A percentile compares a stretch with the other conserved stretches of the same genome.
These are phyloP conservation scores for Palythoa heliodiscus DNA, from an alignment of 92 coral and sea anemone species.

Conservation along the genomic window DNA sequence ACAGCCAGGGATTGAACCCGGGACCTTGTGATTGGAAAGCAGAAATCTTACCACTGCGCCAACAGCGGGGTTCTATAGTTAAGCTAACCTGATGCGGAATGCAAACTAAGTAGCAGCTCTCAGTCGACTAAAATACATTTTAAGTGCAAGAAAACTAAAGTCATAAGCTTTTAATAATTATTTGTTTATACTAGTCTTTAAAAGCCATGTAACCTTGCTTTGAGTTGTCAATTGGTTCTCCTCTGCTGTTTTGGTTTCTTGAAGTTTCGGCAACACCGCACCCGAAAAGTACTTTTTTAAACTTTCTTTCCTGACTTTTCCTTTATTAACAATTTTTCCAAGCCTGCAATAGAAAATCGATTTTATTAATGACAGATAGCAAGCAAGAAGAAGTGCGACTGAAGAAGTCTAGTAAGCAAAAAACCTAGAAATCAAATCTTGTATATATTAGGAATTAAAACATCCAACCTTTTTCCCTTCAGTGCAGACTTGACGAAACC, in stretches of 20 bases:
- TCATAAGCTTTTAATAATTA: too few species aligned
- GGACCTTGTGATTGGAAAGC: too few species aligned
- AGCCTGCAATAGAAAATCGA: conserved; percentile 56
- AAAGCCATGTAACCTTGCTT: conserved; percentile 21
- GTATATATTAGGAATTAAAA: not conserved
- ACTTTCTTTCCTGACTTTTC: conserved; percentile 68
- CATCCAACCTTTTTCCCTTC: conserved; percentile 90
- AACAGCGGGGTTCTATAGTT: too few species aligned
- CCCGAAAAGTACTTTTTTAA: conserved; percentile 67
- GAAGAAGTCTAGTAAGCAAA: not conserved
- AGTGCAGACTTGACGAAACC: conserved; percentile 82
- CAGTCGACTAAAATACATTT: too few species aligned
- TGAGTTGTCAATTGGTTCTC: conserved; percentile 7
- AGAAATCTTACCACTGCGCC: too few species aligned
- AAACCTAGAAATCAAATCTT: not conserved
- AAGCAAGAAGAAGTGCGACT: not conserved
- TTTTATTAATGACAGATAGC: not conserved
- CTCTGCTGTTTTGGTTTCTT: not conserved
- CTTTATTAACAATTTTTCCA: conserved; percentile 90
- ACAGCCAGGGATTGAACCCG: too few species aligned
- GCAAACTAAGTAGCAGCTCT: too few species aligned
- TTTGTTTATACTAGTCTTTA: too few species aligned
- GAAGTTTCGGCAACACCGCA: not conserved
- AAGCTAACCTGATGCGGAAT: too few species aligned
- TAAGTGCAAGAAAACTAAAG: too few species aligned